phyloP scores from a whole-genome alignment of 2,888 invertebrate species.

The Volucella zonaria region DNA sequence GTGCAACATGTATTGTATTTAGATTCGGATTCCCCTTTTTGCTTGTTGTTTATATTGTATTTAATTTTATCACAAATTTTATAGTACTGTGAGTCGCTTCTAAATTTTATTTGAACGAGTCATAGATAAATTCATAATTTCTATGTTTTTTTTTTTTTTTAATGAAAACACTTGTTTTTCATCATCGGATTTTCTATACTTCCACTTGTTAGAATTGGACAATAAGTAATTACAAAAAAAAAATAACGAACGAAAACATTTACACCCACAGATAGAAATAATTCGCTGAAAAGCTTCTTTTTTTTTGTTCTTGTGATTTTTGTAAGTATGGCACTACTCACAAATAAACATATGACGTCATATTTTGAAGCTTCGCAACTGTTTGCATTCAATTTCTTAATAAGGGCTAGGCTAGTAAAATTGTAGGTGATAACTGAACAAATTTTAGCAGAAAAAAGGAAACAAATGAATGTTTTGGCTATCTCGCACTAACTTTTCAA shows the following conservation, averaged over 20 bases:
- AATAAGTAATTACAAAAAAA: slow-evolving; percentile 12
- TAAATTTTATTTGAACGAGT: slow-evolving; percentile 42
- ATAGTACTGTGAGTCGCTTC: slow-evolving; percentile 3
- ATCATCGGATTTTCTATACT: slow-evolving; percentile 22
- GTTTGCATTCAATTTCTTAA: slow-evolving; percentile 60
- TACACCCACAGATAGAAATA: slow-evolving; percentile 54
- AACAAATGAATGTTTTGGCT: neutral
- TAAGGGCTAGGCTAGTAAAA: slow-evolving; percentile 43
- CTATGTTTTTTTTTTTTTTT: slow-evolving; percentile 32
- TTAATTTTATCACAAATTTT: slow-evolving; percentile 41
- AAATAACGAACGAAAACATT: slow-evolving; percentile 47
- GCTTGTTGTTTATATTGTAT: neutral
- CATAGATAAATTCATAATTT: neutral
- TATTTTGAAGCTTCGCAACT: slow-evolving; percentile 53
- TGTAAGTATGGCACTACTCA: slow-evolving; percentile 56
- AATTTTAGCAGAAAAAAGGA: slow-evolving; percentile 39
- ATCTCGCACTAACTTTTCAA: no score
- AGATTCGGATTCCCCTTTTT: slow-evolving; percentile 54
- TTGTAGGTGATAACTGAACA: slow-evolving; percentile 38
- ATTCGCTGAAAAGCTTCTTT: slow-evolving; percentile 43
- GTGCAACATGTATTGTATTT: slow-evolving; percentile 64
- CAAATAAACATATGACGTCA: slow-evolving; percentile 66
- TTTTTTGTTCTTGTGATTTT: slow-evolving; percentile 43
- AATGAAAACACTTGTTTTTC: slow-evolving; percentile 6
- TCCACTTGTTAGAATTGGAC: slow-evolving; percentile 39